Conservation (phyloP, 2,113 vertebrate species). For the Centropus unirufus region DNA sequence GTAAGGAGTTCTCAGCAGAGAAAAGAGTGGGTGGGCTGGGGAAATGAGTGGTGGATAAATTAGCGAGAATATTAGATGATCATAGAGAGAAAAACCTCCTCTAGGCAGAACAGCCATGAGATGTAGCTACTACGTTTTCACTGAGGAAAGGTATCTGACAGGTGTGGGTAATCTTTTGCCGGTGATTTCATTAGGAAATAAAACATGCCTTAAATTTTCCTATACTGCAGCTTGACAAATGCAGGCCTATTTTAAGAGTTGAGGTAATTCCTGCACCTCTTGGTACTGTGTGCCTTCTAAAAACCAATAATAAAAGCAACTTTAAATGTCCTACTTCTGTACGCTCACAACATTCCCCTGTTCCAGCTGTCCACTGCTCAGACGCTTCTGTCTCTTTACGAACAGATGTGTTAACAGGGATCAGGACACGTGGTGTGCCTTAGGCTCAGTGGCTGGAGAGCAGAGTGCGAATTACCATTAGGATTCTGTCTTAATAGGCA, state of each 20-base stretch:
- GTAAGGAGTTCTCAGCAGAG: slow-evolving; percentile 70
- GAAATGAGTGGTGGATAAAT: slow-evolving; percentile 10
- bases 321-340: not conserved
- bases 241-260: not conserved
- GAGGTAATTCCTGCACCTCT: not conserved
- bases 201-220: not conserved
- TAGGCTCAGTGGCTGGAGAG: not conserved
- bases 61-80: not conserved
- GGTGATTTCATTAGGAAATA: not conserved
- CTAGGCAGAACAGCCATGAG: not conserved
- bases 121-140: not conserved
- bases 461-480: not conserved
- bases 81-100: not conserved
- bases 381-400: not conserved
- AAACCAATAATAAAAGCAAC: not conserved
- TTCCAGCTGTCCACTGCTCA: not conserved
- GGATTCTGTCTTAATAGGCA: not conserved
- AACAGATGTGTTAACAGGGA: not conserved
- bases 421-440: not conserved
- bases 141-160: not conserved
- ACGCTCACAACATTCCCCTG: not conserved
- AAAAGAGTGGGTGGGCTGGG: slow-evolving; percentile 6
- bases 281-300: not conserved
- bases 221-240: not conserved
- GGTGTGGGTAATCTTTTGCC: not conserved